These are phyloP conservation scores for Oligia fasciuncula DNA, from an alignment of 2,888 invertebrate genomes.

Conservation along the genomic window DNA sequence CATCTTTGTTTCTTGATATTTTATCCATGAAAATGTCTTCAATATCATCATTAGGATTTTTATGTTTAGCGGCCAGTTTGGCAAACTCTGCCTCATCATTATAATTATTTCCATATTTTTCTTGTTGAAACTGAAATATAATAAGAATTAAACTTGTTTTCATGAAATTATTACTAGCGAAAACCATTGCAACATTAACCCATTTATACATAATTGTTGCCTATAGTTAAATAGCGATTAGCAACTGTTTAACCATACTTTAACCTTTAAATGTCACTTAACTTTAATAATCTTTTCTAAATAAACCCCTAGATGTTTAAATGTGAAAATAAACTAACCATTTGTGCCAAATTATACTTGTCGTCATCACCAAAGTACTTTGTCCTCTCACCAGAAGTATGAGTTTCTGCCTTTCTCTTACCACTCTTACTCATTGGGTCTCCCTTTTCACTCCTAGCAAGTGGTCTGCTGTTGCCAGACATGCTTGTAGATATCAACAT, in stretches of 20 bases:
- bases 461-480: constrained; percentile 92
- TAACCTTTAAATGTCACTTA: too few relatives aligned
- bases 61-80: constrained; percentile 92
- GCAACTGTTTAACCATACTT: too few relatives aligned
- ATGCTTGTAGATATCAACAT: constrained; percentile 92
- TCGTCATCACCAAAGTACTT: constrained; percentile 98
- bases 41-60: constrained; percentile 93
- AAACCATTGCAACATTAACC: background rate
- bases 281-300: too few relatives aligned
- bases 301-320: too few relatives aligned
- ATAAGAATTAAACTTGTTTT: background rate
- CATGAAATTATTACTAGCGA: background rate
- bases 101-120: constrained; percentile 94
- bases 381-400: constrained; percentile 92
- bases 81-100: constrained; percentile 95
- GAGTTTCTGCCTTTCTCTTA: constrained; percentile 92
- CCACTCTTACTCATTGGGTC: constrained; percentile 84
- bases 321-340: constrained; percentile 88
- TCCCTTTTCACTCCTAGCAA: constrained; percentile 84
- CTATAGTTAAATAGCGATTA: too few relatives aligned
- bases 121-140: constrained; percentile 92
- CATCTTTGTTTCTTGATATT: constrained; percentile 92
- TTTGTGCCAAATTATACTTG: constrained; percentile 94
- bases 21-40: constrained; percentile 96
- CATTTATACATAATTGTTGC: too few relatives aligned